Evolutionary conservation across 1,140 invertebrate species (phyloP), one percentile per base, ranked within the genome.

Genomic region (Heliconius congener): DNA sequence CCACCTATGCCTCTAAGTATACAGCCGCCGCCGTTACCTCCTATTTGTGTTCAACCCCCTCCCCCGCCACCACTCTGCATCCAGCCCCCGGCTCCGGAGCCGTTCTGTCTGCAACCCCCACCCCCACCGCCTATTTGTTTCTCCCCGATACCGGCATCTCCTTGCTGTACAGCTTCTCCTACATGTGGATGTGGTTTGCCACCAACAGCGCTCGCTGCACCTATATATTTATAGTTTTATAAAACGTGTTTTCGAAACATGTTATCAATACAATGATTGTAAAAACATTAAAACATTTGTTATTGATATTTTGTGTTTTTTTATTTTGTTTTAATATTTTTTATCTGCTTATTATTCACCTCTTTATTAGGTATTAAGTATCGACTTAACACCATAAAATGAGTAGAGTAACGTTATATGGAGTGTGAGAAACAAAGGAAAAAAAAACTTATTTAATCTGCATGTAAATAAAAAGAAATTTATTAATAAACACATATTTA

Each of bases 1-100:
- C 83, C 84, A 8, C 90, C 85, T 1, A 77, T 81, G 16, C 91
- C 91, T 1, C 76, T 93, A 9, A 90, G 78, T 6, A 77, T 93
- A 2, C 91, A 93, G 39, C 90, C 90, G 60, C 92, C 92, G 1
- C 86, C 90, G 3, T 79, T 88, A 19, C 87, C 88, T 23, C 91
- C 92, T 16, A 82, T 94, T 46, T 86, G 85, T 77, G 88, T 92
- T 13, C 91, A 93, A 73, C 89, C 89, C 3, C 92, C 92, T 2
- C 85, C 85, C 0, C 87, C 88, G 8, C 90, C 91, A 1, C 85
- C 90, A 0, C 82, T 93, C 76, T 87, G 85, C 73, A 75, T 91
- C 9, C 90, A 92, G 60, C 90, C 89, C 9, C 90, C 90, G 1
- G 84, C 88, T 4, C 81, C 85, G 9, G 87, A 88, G 30, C 87